A percentile compares a stretch with the other conserved stretches of the same genome.
phyloP scores from a whole-genome alignment of 2,113 vertebrate species.

The Pygathrix nemaeus region DNA sequence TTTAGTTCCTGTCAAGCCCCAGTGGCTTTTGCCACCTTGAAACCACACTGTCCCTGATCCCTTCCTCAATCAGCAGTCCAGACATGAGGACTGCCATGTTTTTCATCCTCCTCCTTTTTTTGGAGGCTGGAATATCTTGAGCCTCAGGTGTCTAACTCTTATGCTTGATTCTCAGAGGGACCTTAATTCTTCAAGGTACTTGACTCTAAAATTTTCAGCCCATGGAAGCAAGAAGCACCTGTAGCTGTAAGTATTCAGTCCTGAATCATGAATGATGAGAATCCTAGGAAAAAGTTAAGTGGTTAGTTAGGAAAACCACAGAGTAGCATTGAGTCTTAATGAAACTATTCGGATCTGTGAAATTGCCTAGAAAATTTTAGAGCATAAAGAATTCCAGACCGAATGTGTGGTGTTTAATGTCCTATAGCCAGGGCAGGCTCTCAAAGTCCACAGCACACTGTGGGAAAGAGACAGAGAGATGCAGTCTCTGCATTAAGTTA shows the following conservation, averaged over 20 bases:
- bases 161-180: background rate
- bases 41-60: background rate
- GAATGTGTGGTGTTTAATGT: background rate
- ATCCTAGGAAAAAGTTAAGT: background rate
- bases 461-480: background rate
- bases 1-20: background rate
- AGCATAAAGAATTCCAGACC: conserved; percentile 21
- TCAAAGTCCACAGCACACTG: background rate
- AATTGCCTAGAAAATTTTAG: conserved; percentile 51
- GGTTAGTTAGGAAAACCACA: conserved; percentile 6
- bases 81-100: fast-evolving
- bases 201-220: background rate
- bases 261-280: background rate
- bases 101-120: background rate
- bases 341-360: conserved; percentile 8
- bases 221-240: background rate
- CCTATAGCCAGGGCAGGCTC: background rate
- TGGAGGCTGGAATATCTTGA: background rate
- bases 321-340: background rate
- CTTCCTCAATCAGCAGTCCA: fast-evolving
- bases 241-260: background rate
- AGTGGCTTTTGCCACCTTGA: background rate
- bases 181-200: background rate
- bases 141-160: background rate
- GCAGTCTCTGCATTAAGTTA: background rate